Percentiles rank a stretch among this genome's conserved stretches.
Evolutionary conservation across 2,113 vertebrate species (phyloP).

Genomic region (Cyprinodon tularosa): DNA sequence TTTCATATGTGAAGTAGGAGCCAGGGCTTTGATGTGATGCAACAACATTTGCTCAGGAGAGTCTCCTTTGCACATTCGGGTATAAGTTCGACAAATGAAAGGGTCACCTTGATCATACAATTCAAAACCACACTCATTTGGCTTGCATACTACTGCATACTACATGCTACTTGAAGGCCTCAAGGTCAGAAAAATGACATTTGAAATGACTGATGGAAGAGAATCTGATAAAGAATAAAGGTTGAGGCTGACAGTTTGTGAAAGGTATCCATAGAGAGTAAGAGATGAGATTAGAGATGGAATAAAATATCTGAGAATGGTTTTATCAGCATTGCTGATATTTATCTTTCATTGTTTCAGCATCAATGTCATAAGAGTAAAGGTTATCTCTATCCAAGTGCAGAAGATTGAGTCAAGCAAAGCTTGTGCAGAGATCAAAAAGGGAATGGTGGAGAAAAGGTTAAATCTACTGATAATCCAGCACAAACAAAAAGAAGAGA

Average conservation of each 20-base stretch:
- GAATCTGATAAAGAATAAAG: slow-evolving; percentile 13
- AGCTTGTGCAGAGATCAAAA: slow-evolving; percentile 30
- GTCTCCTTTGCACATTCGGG: neutral
- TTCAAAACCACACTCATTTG: slow-evolving; percentile 19
- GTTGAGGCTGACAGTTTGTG: slow-evolving; percentile 18
- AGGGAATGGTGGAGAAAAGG: slow-evolving; percentile 47
- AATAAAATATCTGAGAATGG: slow-evolving; percentile 44
- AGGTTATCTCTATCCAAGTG: slow-evolving; percentile 59
- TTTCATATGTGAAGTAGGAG: slow-evolving; percentile 15
- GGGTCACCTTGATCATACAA: slow-evolving; percentile 37
- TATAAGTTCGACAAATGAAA: slow-evolving; percentile 27
- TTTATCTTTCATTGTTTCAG: slow-evolving; percentile 65
- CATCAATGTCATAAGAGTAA: slow-evolving; percentile 47
- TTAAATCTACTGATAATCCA: slow-evolving; percentile 42
- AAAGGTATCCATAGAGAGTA: slow-evolving; percentile 15
- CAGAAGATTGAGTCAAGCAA: slow-evolving; percentile 21
- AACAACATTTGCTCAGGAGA: slow-evolving; percentile 9
- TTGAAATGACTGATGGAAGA: slow-evolving; percentile 28
- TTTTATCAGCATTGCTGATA: slow-evolving; percentile 49
- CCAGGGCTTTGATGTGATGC: slow-evolving; percentile 32
- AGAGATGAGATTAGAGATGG: slow-evolving; percentile 24
- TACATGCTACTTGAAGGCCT: slow-evolving; percentile 29
- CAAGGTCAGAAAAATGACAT: slow-evolving; percentile 29
- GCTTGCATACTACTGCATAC: neutral
- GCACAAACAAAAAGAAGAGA: slow-evolving; percentile 26